Base-by-base conservation (phyloP, 2,797 vertebrate species). In the Lemur catta region DNA sequence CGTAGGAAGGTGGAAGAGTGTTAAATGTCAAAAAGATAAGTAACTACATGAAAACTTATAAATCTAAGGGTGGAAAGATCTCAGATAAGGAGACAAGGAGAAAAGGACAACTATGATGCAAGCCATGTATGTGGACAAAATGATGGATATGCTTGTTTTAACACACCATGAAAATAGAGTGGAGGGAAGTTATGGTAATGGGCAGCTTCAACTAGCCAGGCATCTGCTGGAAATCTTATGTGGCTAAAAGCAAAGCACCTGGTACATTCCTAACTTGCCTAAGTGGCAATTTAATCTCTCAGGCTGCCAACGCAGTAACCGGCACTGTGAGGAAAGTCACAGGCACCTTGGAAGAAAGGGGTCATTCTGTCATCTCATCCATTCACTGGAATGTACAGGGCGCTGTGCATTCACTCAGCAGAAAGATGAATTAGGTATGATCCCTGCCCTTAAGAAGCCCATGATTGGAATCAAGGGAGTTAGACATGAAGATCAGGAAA, bases 311-410 rank as follows among this genome's bases (percentile, higher is more conserved):
- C 38, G 48, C 86, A 35, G 35, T 79, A 46, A 81, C 52, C n/a
- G 18, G 50, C 10, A 50, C 26, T 79, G 81, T 78, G 80, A 75
- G 4, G 8, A 61, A 92, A 90, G 46, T 35, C 33, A 28, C 8
- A 80, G 59, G 80, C 59, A 46, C 75, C 65, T 61, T 78, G 55
- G 65, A 61, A 94, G 71, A 84, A 79, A 93, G 20, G 18, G 11
- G 22, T 48, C 46, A 46, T 61, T 20, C 52, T 59, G 22, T 38
- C 61, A 61, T 22, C 79, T 84, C 61, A 65, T 33, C 67, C n/a
- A 61, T 35, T 94, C 71, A 55, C 26, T 79, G 12, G 30, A 80
- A 46, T 88, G 35, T 75, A 3, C 20, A 38, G 41, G n/a, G 59
- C 15, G 33, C 65, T 48, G 13, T 20, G 30, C 18, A 63, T 30